Evolutionary conservation across 2,888 invertebrate species (phyloP), one percentile per base, ranked within the genome.

Genomic region (Eristalis arbustorum): DNA sequence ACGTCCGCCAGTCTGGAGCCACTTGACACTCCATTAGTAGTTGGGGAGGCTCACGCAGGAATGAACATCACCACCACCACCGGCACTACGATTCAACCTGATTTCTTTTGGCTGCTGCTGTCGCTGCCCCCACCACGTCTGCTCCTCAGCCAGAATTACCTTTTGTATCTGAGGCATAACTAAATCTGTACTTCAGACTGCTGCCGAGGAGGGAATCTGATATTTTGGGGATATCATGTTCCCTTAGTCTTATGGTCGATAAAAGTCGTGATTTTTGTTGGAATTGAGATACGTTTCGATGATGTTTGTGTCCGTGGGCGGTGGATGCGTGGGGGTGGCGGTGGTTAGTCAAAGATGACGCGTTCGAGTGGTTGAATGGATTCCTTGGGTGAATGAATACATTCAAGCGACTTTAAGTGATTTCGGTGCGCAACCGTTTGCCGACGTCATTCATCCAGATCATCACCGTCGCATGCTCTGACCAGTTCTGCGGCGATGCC

Each of bases 1-100:
- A 87, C 87, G 87, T 87, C 87, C 87, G 87, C 87, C 87, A 87
- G 87, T 87, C 87, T 87, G 87, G 87, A 87, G 87, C 87, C 87
- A 87, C 87, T 87, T 87, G 87, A 87, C 87, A 87, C 87, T 83
- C 87, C 87, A 87, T 87, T 87, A 87, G 87, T 87, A 78, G 87
- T 79, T 72, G 83, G 83, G 87, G 78, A 72, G 78, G 83, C 83
- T 78, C 87, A 83, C 87, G 87, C 87, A 87, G 87, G 74, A 87
- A 82, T 78, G 83, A 87, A 83, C 87, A 76, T 63, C 61, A 74
- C 64, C 63, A 23, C 74, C 56, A 11, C 40, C 63, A 62, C 68
- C 49, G 22, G 34, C 34, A 69, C 31, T 0, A 56, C 56, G 37
- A 11, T 68, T 61, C 85, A 78, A 78, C 83, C 87, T 87, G 79